Percentiles rank a stretch among this genome's conserved stretches.
Conservation (phyloP, 2,888 invertebrate species). For the Onthophagus sagittarius region DNA sequence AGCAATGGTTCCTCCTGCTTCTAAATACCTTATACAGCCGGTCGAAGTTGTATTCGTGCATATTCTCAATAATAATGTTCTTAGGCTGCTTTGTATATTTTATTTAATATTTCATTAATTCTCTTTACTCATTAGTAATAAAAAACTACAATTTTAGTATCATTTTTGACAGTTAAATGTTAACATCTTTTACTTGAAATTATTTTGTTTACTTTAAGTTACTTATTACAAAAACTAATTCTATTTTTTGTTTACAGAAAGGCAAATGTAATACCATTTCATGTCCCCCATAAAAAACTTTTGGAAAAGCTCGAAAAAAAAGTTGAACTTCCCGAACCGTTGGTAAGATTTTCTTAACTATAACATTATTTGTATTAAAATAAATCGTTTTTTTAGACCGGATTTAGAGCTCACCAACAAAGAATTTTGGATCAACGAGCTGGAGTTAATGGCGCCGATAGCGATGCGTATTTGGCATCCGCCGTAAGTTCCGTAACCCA, state of each 20-base stretch:
- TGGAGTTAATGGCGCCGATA: neutral
- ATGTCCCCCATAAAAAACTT: constrained; percentile 53
- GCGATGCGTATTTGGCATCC: neutral
- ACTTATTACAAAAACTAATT: too few relatives aligned
- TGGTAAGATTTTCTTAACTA: constrained; percentile 50
- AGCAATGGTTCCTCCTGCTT: too few relatives aligned
- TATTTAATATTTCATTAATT: too few relatives aligned
- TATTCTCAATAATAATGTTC: too few relatives aligned
- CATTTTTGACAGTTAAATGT: too few relatives aligned
- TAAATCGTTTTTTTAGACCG: constrained; percentile 49
- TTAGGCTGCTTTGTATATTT: too few relatives aligned
- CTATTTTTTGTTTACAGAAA: constrained; percentile 12
- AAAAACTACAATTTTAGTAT: too few relatives aligned
- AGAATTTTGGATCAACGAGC: constrained; percentile 41
- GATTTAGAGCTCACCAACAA: constrained; percentile 52
- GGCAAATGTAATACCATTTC: constrained; percentile 32
- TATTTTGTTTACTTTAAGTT: neutral
- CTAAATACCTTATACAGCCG: too few relatives aligned
- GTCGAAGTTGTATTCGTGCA: too few relatives aligned
- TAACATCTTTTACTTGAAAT: too few relatives aligned
- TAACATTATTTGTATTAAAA: neutral
- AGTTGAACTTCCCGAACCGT: constrained; percentile 55
- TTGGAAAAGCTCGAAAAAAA: constrained; percentile 60
- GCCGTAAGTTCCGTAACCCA: neutral
- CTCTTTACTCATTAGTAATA: too few relatives aligned